Conservation (phyloP, 2,888 invertebrate species). For the Pollenia angustigena region DNA sequence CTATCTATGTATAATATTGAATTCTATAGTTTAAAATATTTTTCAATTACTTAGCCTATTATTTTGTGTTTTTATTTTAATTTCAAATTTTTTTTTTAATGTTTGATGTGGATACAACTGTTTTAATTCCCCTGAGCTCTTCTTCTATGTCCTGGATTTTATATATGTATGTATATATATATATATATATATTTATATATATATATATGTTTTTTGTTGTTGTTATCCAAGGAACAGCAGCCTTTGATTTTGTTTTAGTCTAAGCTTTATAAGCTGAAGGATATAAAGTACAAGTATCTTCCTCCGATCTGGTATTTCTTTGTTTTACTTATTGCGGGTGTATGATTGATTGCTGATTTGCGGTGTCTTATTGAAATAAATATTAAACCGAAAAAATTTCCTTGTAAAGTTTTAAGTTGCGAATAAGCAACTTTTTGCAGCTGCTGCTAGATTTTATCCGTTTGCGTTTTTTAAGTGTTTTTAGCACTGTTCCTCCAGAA, state of each 20-base stretch:
- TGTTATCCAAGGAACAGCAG: slow-evolving; percentile 62
- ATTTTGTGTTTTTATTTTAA: slow-evolving; percentile 37
- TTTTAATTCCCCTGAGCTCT: slow-evolving; percentile 71
- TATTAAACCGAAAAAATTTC: slow-evolving; percentile 24
- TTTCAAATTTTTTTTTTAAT: slow-evolving; percentile 36
- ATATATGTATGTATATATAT: too few species aligned
- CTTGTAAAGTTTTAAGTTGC: slow-evolving; percentile 25
- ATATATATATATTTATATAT: too few species aligned
- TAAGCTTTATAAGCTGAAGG: slow-evolving; percentile 50
- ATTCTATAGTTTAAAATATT: slow-evolving; percentile 55
- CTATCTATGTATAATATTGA: slow-evolving; percentile 69
- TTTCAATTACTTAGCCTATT: slow-evolving; percentile 66
- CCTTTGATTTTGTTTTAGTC: slow-evolving; percentile 55
- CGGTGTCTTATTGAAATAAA: slow-evolving; percentile 36
- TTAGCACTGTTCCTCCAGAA: slow-evolving; percentile 23
- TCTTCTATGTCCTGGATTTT: slow-evolving; percentile 57
- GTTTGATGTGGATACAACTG: slow-evolving; percentile 62
- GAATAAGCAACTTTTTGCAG: slow-evolving; percentile 15
- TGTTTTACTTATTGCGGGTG: slow-evolving; percentile 46
- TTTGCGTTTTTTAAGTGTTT: slow-evolving; percentile 29
- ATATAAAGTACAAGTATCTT: slow-evolving; percentile 29
- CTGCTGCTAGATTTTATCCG: neutral
- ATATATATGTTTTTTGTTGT: neutral
- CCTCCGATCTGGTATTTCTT: slow-evolving; percentile 6
- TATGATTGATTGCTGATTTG: slow-evolving; percentile 64